phyloP scores from a whole-genome alignment of 2,888 invertebrate species.

The Xestia c-nigrum region DNA sequence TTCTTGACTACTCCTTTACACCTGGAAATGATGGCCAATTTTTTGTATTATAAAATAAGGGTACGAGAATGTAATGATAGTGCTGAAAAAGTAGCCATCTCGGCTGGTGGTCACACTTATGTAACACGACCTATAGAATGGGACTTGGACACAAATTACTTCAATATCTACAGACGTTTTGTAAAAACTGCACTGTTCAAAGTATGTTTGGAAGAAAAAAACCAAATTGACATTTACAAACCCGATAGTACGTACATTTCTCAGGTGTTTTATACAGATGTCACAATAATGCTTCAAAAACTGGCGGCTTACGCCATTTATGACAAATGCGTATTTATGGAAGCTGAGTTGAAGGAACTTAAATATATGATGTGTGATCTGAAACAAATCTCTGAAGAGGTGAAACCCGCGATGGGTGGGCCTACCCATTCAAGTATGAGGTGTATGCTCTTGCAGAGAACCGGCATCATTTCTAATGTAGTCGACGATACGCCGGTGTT shows the following conservation, averaged over 20 bases:
- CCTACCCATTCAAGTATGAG: not conserved
- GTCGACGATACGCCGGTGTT: not conserved
- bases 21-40: not conserved
- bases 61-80: not conserved
- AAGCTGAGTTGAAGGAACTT: conserved; percentile 11
- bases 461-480: not conserved
- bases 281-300: not conserved
- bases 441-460: not conserved
- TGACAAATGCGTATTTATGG: not conserved
- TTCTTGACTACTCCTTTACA: not conserved
- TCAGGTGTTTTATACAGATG: not conserved
- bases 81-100: not conserved
- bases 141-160: conserved; percentile 23
- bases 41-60: not conserved
- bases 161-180: conserved; percentile 32
- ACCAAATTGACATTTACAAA: conserved; percentile 35
- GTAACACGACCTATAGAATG: not conserved
- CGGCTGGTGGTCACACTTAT: not conserved
- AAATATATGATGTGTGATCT: conserved; percentile 15
- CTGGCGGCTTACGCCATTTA: conserved; percentile 28
- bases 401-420: not conserved
- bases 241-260: conserved; percentile 22
- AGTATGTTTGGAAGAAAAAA: conserved; percentile 39
- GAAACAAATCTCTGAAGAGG: not conserved
- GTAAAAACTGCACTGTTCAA: conserved; percentile 29